These are phyloP conservation scores for Polyommatus iphigenia DNA, from an alignment of 2,888 invertebrate genomes.

Conservation along the genomic window DNA sequence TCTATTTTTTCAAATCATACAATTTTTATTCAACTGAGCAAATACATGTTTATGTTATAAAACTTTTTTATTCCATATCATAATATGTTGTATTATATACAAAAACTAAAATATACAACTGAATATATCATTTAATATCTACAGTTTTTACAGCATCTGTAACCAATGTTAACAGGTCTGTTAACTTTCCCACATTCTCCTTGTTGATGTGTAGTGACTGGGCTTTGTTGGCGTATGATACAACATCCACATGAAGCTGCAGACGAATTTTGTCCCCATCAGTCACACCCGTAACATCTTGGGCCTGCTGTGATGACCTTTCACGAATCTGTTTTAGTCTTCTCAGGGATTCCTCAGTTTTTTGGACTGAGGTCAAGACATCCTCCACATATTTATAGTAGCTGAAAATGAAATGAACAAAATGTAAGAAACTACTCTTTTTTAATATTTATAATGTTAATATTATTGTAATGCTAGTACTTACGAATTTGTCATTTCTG, in stretches of 20 bases:
- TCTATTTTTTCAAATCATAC: conserved; percentile 81
- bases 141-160: conserved; percentile 81
- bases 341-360: conserved; percentile 96
- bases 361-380: conserved; percentile 95
- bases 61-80: conserved; percentile 47
- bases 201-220: conserved; percentile 77
- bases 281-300: conserved; percentile 81
- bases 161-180: conserved; percentile 81
- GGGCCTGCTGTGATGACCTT: conserved; percentile 65
- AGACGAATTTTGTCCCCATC: conserved; percentile 97
- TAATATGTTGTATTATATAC: conserved; percentile 32
- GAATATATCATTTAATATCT: conserved; percentile 77
- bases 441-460: neutral
- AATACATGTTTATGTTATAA: conserved; percentile 79
- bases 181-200: conserved; percentile 79
- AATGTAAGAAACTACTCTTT: neutral
- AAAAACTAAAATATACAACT: conserved; percentile 54
- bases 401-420: conserved; percentile 53
- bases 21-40: conserved; percentile 79
- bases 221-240: conserved; percentile 84
- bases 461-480: conserved; percentile 49
- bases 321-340: conserved; percentile 92
- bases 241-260: conserved; percentile 93
- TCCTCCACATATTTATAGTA: conserved; percentile 89
- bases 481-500: conserved; percentile 79